Evolutionary conservation across 2,888 invertebrate genomes (phyloP).

Genomic region (Drosophila ustulata): DNA sequence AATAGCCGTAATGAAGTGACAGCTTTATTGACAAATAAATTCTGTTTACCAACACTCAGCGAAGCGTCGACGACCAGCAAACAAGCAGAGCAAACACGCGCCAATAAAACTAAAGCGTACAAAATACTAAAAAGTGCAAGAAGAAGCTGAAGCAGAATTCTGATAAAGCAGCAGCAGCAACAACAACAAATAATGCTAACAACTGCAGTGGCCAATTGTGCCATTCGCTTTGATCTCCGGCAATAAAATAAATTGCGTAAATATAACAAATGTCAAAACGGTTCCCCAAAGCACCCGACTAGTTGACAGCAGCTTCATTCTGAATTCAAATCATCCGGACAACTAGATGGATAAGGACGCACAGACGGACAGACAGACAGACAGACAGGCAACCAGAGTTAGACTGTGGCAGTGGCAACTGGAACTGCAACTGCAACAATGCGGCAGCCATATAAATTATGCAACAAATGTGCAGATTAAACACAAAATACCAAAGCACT

Average conservation of each 20-base stretch:
- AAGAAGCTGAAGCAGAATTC: background rate
- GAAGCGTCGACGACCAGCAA: conserved; percentile 42
- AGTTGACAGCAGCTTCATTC: conserved; percentile 45
- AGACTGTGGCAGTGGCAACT: conserved; percentile 8
- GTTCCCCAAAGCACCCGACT: background rate
- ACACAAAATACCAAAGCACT: conserved; percentile 77
- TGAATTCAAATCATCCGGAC: conserved; percentile 63
- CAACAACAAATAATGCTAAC: conserved; percentile 35
- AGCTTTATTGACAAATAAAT: conserved; percentile 80
- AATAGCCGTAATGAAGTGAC: conserved; percentile 78
- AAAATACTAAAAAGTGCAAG: conserved; percentile 13
- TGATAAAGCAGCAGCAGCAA: background rate
- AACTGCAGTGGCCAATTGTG: conserved; percentile 61
- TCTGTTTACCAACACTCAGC: conserved; percentile 73
- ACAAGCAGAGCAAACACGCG: conserved; percentile 32
- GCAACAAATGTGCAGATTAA: conserved; percentile 79
- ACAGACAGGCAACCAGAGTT: conserved; percentile 6
- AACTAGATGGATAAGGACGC: conserved; percentile 9
- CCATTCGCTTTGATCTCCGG: conserved; percentile 70
- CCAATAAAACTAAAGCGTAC: conserved; percentile 21
- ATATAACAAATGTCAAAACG: conserved; percentile 56
- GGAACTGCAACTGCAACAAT: conserved; percentile 39
- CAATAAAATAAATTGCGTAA: conserved; percentile 74
- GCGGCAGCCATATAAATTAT: conserved; percentile 65
- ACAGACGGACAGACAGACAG: conserved; percentile 12